Evolutionary conservation across 2,113 vertebrate genomes (phyloP).

Genomic region (Gracilinanus agilis): DNA sequence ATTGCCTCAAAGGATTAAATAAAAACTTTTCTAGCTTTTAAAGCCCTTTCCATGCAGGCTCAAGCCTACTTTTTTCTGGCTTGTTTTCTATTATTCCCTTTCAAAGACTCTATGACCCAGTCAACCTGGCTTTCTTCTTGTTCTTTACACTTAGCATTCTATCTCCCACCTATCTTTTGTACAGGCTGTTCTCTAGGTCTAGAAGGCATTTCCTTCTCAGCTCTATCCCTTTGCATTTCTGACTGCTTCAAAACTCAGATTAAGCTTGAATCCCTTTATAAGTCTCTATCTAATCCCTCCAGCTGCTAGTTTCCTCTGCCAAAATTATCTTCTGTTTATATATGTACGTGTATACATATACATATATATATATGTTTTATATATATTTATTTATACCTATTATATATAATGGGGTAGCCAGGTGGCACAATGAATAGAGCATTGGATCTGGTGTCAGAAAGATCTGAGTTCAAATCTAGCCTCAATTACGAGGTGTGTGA

Average conservation of each 20-base stretch:
- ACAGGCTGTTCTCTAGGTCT: neutral
- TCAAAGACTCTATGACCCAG: neutral
- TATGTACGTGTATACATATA: too few species aligned
- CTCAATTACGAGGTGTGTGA: neutral
- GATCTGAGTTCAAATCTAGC: neutral
- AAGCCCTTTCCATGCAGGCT: neutral
- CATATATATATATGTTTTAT: neutral
- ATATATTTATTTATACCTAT: neutral
- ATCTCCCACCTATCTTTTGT: neutral
- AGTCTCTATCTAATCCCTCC: neutral
- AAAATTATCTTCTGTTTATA: neutral
- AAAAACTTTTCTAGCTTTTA: neutral
- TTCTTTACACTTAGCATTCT: neutral
- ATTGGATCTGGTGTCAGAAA: neutral
- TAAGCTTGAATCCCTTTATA: neutral
- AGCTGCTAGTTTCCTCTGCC: neutral
- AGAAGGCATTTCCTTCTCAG: neutral
- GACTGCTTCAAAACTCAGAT: neutral
- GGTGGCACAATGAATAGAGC: neutral
- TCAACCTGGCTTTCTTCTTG: neutral
- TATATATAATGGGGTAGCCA: neutral
- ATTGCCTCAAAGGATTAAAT: neutral
- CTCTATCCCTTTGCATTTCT: neutral
- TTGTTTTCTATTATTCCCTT: neutral
- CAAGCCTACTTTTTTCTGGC: neutral